Percentiles rank a stretch among this genome's conserved stretches.
Evolutionary conservation across 2,113 vertebrate genomes (phyloP).

Genomic region (Glaucidium brasilianum): DNA sequence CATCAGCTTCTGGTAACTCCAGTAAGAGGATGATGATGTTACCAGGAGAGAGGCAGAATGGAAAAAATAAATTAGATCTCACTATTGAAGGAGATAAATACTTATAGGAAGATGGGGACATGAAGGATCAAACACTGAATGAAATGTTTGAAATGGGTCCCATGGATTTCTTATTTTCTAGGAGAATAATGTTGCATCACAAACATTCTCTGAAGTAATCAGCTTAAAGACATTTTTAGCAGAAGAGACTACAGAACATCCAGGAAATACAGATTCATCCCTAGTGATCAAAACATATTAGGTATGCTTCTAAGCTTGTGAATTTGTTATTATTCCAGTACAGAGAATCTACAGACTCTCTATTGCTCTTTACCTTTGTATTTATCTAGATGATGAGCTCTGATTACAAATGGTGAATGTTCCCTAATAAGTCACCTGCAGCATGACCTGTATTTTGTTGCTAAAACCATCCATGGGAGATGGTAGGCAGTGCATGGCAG

Average conservation of each 20-base stretch:
- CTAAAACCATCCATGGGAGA: background rate
- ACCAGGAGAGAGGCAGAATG: background rate
- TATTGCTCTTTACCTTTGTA: background rate
- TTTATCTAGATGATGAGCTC: background rate
- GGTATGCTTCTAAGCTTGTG: background rate
- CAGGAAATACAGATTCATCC: background rate
- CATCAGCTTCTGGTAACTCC: background rate
- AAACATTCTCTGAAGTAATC: background rate
- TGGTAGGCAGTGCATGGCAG: background rate
- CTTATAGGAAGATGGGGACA: background rate
- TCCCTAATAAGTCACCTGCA: background rate
- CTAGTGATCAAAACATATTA: background rate
- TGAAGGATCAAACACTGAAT: background rate
- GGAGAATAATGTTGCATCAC: background rate
- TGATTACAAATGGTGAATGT: background rate
- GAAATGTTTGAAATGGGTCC: background rate
- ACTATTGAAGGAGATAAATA: background rate
- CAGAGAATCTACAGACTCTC: background rate
- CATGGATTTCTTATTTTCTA: background rate
- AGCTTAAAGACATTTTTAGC: background rate
- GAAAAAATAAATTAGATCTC: background rate
- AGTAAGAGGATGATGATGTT: background rate
- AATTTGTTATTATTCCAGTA: background rate
- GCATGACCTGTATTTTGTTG: background rate
- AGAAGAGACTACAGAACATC: background rate